These are phyloP conservation scores for Heteromyza rotundicornis DNA, from an alignment of 2,888 invertebrate species.

Conservation along the genomic window DNA sequence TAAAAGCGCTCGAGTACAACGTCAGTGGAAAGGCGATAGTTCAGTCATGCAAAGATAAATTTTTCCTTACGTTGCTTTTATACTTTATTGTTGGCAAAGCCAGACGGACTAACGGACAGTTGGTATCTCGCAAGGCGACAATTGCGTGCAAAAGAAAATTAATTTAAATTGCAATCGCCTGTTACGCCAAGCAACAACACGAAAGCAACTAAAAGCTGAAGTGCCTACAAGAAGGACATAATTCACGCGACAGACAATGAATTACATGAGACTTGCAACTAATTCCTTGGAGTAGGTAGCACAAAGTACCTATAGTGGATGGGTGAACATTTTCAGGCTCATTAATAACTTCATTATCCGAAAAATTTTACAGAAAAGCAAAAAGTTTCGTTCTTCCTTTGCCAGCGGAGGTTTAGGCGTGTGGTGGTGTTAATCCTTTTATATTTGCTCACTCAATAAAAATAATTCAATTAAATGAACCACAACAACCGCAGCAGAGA, in stretches of 20 bases:
- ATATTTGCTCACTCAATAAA: slow-evolving; percentile 1
- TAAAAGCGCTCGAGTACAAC: slow-evolving; percentile 8
- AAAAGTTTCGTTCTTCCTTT: no score
- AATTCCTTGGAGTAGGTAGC: no score
- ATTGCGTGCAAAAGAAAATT: slow-evolving; percentile 37
- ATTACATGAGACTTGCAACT: no score
- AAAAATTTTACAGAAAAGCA: no score
- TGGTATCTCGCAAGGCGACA: slow-evolving; percentile 27
- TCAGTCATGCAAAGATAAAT: slow-evolving; percentile 29
- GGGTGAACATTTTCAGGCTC: no score
- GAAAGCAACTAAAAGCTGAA: background rate
- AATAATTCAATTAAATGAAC: slow-evolving; percentile 20
- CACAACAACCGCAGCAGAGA: background rate
- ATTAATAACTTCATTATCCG: no score
- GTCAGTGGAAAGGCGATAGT: background rate
- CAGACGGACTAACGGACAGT: background rate
- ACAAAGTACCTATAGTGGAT: no score
- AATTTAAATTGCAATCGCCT: slow-evolving; percentile 40
- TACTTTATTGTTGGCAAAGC: background rate
- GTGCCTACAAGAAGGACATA: no score
- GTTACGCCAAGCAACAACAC: slow-evolving; percentile 32
- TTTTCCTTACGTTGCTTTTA: background rate
- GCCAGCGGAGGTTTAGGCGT: no score
- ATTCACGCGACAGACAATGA: no score
- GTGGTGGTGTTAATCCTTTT: background rate